These are phyloP conservation scores for Protaetia brevitarsis DNA, from an alignment of 1,140 invertebrate genomes.

Conservation along the genomic window DNA sequence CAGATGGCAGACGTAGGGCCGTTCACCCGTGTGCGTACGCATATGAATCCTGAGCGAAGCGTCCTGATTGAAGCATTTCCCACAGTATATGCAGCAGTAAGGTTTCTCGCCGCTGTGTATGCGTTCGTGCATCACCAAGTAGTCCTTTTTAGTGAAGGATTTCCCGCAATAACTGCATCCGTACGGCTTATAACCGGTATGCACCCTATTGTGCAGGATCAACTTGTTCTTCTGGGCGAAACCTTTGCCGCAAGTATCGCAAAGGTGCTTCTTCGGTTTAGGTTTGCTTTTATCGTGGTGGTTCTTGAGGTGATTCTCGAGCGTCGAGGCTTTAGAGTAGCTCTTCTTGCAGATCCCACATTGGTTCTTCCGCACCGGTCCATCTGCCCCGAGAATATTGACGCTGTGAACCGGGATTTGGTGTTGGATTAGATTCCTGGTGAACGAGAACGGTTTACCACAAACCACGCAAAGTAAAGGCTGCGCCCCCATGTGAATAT, in stretches of 20 bases:
- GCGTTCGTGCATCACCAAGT: slow-evolving; percentile 57
- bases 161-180: slow-evolving; percentile 54
- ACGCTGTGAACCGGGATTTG: too few relatives aligned
- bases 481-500: background rate
- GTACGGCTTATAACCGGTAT: slow-evolving; percentile 53
- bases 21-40: slow-evolving; percentile 43
- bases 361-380: too few relatives aligned
- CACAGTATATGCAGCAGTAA: slow-evolving; percentile 53
- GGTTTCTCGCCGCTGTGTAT: slow-evolving; percentile 57
- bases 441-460: background rate
- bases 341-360: slow-evolving; percentile 49
- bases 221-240: slow-evolving; percentile 59
- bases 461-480: background rate
- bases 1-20: slow-evolving; percentile 41
- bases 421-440: too few relatives aligned
- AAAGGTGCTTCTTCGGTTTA: slow-evolving; percentile 48
- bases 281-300: slow-evolving; percentile 48
- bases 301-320: slow-evolving; percentile 53
- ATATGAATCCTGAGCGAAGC: slow-evolving; percentile 52
- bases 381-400: too few relatives aligned
- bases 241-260: slow-evolving; percentile 55
- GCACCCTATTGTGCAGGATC: slow-evolving; percentile 60
- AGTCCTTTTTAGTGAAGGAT: slow-evolving; percentile 54
- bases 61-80: slow-evolving; percentile 52
- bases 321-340: slow-evolving; percentile 48